A percentile compares a stretch with the other conserved stretches of the same genome.
These are phyloP conservation scores for Lordiphosa collinella DNA, from an alignment of 1,140 invertebrate species.

Conservation along the genomic window DNA sequence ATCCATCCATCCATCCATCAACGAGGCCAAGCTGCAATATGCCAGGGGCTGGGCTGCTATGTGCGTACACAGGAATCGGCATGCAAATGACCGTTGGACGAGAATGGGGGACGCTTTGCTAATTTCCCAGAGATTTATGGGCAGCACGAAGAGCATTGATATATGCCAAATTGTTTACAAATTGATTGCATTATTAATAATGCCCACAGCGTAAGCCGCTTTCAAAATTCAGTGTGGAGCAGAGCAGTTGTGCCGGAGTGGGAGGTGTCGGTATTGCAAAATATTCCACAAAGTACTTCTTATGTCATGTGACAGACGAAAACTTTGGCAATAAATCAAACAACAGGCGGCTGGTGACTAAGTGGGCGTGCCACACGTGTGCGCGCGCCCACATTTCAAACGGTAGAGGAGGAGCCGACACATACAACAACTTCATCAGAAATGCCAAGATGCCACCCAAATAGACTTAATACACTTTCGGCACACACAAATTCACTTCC, in stretches of 20 bases:
- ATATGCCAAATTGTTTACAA: constrained; percentile 77
- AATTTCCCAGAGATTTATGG: constrained; percentile 70
- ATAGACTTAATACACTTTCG: constrained; percentile 77
- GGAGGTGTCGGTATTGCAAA: constrained; percentile 32
- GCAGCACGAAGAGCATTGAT: constrained; percentile 67
- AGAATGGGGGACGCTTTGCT: constrained; percentile 20
- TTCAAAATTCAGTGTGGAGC: neutral
- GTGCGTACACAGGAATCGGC: constrained; percentile 27
- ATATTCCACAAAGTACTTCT: constrained; percentile 74
- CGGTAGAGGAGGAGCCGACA: constrained; percentile 15
- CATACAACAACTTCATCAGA: constrained; percentile 45
- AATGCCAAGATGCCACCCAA: constrained; percentile 71
- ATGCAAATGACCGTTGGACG: constrained; percentile 20
- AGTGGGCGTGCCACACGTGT: constrained; percentile 52
- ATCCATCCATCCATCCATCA: constrained; percentile 73
- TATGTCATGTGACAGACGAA: constrained; percentile 73
- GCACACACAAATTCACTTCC: constrained; percentile 76
- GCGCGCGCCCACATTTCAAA: constrained; percentile 33
- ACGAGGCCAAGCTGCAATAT: constrained; percentile 53
- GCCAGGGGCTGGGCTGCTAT: constrained; percentile 41
- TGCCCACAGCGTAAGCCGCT: constrained; percentile 40
- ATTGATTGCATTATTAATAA: constrained; percentile 77
- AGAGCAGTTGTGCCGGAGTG: neutral
- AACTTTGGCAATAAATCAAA: constrained; percentile 76
- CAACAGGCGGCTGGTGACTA: constrained; percentile 30